phyloP scores from a whole-genome alignment of 2,797 vertebrate species.

The Xenops minutus region DNA sequence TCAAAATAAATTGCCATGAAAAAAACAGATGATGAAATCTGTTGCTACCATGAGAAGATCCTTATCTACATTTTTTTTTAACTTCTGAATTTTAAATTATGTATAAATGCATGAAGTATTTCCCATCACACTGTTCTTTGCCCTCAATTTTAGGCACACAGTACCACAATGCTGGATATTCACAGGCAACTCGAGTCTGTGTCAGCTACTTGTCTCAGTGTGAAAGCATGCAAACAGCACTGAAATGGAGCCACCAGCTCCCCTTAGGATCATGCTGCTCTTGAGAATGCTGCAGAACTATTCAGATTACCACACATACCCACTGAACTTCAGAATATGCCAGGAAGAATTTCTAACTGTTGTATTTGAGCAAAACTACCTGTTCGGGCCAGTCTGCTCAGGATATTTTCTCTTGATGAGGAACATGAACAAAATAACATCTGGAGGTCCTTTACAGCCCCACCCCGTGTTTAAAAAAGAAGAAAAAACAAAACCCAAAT shows the following conservation, averaged over 20 bases:
- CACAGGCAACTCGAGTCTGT: accelerated
- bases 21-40: background rate
- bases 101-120: background rate
- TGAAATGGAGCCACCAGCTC: background rate
- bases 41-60: background rate
- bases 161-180: background rate
- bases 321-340: background rate
- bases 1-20: background rate
- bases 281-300: background rate
- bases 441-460: background rate
- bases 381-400: background rate
- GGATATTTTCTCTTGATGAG: background rate
- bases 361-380: background rate
- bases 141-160: background rate
- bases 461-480: background rate
- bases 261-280: background rate
- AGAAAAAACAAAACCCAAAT: background rate
- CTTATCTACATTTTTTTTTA: background rate
- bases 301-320: background rate
- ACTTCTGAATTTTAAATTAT: background rate
- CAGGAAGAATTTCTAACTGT: background rate
- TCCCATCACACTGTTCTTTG: background rate
- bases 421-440: background rate
- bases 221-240: background rate
- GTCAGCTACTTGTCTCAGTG: background rate